Evolutionary conservation across 2,113 vertebrate genomes (phyloP).

Genomic region (Pimephales promelas): DNA sequence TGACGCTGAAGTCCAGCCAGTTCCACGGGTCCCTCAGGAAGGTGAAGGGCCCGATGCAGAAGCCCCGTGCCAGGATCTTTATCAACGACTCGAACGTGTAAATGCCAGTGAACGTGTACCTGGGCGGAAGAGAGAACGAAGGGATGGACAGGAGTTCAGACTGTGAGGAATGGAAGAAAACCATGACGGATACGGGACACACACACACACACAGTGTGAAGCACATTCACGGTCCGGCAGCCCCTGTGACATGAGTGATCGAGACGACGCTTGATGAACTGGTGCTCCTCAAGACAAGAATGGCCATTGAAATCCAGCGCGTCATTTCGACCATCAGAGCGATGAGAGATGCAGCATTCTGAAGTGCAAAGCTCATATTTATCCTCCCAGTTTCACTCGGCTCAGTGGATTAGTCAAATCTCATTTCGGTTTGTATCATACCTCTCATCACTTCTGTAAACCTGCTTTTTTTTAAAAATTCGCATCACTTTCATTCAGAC

Average conservation of each 20-base stretch:
- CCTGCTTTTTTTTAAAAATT: background rate
- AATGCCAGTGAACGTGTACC: constrained; percentile 98
- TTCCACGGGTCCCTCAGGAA: constrained; percentile 98
- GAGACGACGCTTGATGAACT: constrained; percentile 46
- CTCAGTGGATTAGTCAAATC: constrained; percentile 20
- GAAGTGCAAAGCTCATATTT: constrained; percentile 21
- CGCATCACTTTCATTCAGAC: background rate
- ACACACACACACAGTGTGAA: constrained; percentile 47
- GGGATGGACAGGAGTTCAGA: constrained; percentile 25
- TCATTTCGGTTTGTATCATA: constrained; percentile 51
- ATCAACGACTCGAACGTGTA: constrained; percentile 98
- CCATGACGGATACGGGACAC: constrained; percentile 32
- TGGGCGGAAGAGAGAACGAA: constrained; percentile 62
- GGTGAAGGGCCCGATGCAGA: constrained; percentile 94
- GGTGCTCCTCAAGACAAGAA: constrained; percentile 54
- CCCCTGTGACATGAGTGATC: constrained; percentile 35
- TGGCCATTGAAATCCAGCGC: constrained; percentile 23
- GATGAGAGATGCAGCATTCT: constrained; percentile 56
- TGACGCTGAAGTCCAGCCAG: constrained; percentile 98
- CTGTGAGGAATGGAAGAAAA: background rate
- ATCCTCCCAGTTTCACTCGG: constrained; percentile 29
- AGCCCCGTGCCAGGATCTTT: constrained; percentile 95
- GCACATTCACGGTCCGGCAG: constrained; percentile 48
- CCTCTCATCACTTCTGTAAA: constrained; percentile 59
- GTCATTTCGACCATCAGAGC: constrained; percentile 27